Evolutionary conservation across 2,888 invertebrate species (phyloP), one percentile per base, ranked within the genome.

Genomic region (Hypercompe scribonia): DNA sequence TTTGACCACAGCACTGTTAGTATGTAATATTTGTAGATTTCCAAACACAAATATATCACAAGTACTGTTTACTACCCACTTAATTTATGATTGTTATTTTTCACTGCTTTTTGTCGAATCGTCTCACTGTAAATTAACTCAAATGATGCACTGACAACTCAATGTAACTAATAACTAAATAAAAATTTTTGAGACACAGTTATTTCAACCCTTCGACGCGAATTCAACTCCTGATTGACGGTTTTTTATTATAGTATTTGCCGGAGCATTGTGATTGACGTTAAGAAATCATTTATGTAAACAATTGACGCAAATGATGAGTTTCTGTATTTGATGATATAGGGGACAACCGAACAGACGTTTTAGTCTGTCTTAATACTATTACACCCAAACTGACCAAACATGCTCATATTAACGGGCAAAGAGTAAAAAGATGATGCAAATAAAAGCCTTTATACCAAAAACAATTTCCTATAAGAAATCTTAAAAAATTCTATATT

Each of bases 241-340:
- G 34, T 18, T 13, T 58, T 15, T 42, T 71, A 33, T 54, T 54
- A 42, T 15, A 13, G 24, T 66, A 42, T 58, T 54, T n/a, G 66
- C 46, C n/a, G 34, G n/a, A 34, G 42, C 67, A 72, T 72, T 63
- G 72, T 67, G 72, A 61, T 67, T 67, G 33, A 72, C 65, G 28
- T 58, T 61, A 31, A 15, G 4, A 15, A 28, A 28, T 54, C 24
- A 50, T 24, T 11, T 54, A 5, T n/a, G 7, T 5, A n/a, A 54
- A n/a, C 3, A n/a, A 54, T 11, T n/a, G 54, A 54, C 24, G 54
- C 54, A 3, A 54, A n/a, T 50, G 10, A 8, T 24, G n/a, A 54
- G 11, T 11, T 46, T 24, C 4, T 46, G 3, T 42, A 21, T 46
- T 1, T 8, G 10, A 11, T 39, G 8, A 39, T 39, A 39, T 3